These are phyloP conservation scores for Junonia oenone DNA, from an alignment of 2,888 invertebrate genomes.

Conservation along the genomic window DNA sequence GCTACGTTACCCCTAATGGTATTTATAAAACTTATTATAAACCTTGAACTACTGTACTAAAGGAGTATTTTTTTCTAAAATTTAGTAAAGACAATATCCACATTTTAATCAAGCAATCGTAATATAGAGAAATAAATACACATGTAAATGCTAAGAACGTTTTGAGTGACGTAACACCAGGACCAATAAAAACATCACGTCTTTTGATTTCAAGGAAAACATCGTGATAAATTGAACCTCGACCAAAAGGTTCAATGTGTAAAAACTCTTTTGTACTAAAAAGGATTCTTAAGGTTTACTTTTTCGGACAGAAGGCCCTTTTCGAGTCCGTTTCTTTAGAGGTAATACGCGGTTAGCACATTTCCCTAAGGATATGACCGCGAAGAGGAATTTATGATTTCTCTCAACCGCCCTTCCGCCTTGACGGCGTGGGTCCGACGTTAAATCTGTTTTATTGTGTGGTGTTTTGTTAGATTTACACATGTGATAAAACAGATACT, in stretches of 20 bases:
- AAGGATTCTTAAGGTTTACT: constrained; percentile 36
- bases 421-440: not conserved
- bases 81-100: too few relatives aligned
- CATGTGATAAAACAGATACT: not conserved
- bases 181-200: not conserved
- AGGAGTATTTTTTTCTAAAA: too few relatives aligned
- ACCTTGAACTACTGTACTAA: too few relatives aligned
- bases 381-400: constrained; percentile 46
- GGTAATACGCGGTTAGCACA: constrained; percentile 51
- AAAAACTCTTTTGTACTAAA: constrained; percentile 9
- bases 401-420: constrained; percentile 19
- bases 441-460: constrained; percentile 12
- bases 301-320: constrained; percentile 45
- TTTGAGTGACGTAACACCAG: not conserved
- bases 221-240: not conserved
- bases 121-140: too few relatives aligned
- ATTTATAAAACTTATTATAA: too few relatives aligned
- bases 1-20: too few relatives aligned
- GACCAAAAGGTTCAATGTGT: not conserved
- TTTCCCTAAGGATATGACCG: constrained; percentile 45
- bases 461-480: not conserved
- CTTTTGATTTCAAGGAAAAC: not conserved
- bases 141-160: too few relatives aligned
- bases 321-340: constrained; percentile 47
- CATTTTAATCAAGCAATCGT: too few relatives aligned